phyloP scores from a whole-genome alignment of 1,140 invertebrate genomes.

The Ectropis grisescens region DNA sequence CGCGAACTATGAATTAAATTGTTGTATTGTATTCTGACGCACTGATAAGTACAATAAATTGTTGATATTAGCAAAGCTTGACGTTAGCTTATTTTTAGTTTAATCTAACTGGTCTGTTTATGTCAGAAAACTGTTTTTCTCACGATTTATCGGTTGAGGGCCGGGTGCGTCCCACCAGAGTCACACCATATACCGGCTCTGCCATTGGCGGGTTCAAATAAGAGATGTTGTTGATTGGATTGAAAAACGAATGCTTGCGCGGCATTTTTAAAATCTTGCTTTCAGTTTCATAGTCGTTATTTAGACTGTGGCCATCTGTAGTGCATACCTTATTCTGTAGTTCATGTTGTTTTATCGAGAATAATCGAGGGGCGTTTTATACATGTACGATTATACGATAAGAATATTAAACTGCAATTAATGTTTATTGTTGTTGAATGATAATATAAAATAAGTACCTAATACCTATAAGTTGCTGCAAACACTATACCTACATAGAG shows the following conservation, averaged over 20 bases:
- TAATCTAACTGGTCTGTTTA: slow-evolving; percentile 16
- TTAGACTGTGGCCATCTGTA: no score
- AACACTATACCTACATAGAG: no score
- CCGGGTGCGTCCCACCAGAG: slow-evolving; percentile 42
- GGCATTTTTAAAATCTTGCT: slow-evolving; percentile 23
- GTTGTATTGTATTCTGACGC: slow-evolving; percentile 16
- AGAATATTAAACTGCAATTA: no score
- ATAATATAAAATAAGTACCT: no score
- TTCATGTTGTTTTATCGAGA: no score
- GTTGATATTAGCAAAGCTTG: no score
- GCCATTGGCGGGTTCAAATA: slow-evolving; percentile 34
- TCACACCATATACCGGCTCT: slow-evolving; percentile 51
- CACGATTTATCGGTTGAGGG: slow-evolving; percentile 11
- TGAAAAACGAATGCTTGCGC: slow-evolving; percentile 23
- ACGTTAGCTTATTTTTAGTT: slow-evolving; percentile 3
- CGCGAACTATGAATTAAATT: slow-evolving; percentile 44
- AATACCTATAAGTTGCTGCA: no score
- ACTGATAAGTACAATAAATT: no score
- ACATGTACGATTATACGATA: no score
- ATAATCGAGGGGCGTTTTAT: no score
- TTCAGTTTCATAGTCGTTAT: no score
- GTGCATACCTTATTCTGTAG: neutral
- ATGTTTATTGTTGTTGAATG: no score
- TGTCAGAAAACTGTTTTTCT: slow-evolving; percentile 18
- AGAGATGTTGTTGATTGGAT: slow-evolving; percentile 31